Conservation (phyloP, 2,888 invertebrate species). For the Caenorhabditis sp. region DNA sequence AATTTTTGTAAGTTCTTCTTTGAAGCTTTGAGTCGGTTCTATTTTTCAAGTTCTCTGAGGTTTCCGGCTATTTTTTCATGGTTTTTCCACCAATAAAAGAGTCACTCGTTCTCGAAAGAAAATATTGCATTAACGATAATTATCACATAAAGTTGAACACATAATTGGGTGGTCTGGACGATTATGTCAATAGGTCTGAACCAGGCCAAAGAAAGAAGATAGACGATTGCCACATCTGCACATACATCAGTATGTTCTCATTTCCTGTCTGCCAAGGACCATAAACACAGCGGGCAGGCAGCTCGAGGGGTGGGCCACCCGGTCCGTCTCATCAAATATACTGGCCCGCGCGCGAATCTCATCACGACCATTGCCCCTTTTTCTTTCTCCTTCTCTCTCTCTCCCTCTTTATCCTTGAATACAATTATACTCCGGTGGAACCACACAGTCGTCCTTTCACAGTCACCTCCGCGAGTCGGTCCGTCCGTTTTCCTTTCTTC, state of each 20-base stretch:
- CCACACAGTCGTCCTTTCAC: conserved; percentile 22
- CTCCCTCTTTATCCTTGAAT: neutral
- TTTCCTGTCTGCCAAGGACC: neutral
- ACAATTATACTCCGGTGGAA: conserved; percentile 1
- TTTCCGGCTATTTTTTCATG: too few relatives aligned
- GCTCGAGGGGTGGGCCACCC: too few relatives aligned
- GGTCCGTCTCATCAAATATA: neutral
- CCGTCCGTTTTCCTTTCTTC: neutral
- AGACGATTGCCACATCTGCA: neutral
- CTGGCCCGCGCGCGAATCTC: conserved; percentile 1
- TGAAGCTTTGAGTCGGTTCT: too few relatives aligned
- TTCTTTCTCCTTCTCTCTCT: neutral
- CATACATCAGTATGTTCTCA: neutral
- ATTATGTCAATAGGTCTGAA: too few relatives aligned
- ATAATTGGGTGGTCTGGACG: too few relatives aligned
- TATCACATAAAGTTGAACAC: too few relatives aligned
- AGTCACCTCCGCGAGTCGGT: conserved; percentile 16
- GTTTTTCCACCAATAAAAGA: too few relatives aligned
- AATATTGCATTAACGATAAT: too few relatives aligned
- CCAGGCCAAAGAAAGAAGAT: too few relatives aligned
- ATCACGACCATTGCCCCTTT: neutral
- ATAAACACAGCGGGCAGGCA: neutral
- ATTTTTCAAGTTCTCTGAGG: too few relatives aligned
- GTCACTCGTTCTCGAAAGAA: too few relatives aligned
- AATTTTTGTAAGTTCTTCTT: too few relatives aligned